Base-by-base conservation (phyloP, 30 jellyfish, hydroid and myxozoan species). In the Euphysa ruthae region DNA sequence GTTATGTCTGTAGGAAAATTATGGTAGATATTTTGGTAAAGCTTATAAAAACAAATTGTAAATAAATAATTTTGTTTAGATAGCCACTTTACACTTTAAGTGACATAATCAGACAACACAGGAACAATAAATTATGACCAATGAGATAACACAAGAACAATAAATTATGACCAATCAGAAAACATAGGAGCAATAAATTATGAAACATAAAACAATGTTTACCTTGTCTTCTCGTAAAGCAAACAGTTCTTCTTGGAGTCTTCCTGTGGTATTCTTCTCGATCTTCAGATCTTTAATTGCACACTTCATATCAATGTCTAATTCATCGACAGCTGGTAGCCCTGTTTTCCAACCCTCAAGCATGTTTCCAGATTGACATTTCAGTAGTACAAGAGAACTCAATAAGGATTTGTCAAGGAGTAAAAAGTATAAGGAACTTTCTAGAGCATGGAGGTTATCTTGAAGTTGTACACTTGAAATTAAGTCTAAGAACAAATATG, bases 361-460 rank as follows among this genome's bases (percentile, higher is more conserved):
- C 30, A 79, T 78, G 50, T 77, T 69, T 29, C 55, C 93, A 0
- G 95, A 32, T 43, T 81, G 95, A 21, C 93, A 54, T 44, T 84
- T 79, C 6, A 90, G 91, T 66, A 90, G 74, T 12, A 90, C 35
- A 13, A 90, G 56, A 63, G 95, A 81, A 49, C 90, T 76, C 49
- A 90, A 78, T 26, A 90, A 72, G 16, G 95, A 93, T 62, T 90
- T 90, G 78, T 90, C 98, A 94, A 90, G 75, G 65, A 81, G 92
- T 66, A 90, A 61, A 62, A 71, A 90, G 52, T 90, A 82, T 69
- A 90, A 42, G n/a, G 98, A 75, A 63, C 64, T 69, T 43, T 90
- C 98, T 56, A 90, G 56, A 55, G 77, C 62, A 10, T 52, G 68
- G 0, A 79, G 77, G 38, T 86, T 93, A 6, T 86, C 85, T 18